Base-by-base conservation (phyloP, 2,888 invertebrate genomes). In the Lasiommata megera region DNA sequence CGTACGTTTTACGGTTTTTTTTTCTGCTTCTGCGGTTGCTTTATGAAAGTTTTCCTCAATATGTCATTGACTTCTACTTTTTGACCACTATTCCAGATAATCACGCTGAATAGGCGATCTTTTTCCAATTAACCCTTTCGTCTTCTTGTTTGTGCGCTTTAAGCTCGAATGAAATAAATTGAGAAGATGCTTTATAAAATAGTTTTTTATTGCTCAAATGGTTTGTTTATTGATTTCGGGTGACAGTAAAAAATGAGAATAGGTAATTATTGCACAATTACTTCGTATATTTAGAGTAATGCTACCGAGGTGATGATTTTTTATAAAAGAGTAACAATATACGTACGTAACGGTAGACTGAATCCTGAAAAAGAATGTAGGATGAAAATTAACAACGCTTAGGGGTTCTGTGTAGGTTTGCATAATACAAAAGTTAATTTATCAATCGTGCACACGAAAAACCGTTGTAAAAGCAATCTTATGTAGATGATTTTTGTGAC, bases 11-110 rank as follows among this genome's bases (percentile, higher is more conserved):
- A 74, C 71, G 73, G 56, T 68, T 74, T 76, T 76, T 76, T 79
- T 76, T 76, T 78, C 79, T 77, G 31, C 73, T n/a, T n/a, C n/a
- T n/a, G n/a, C 69, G 69, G 63, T 62, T 66, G 68, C 70, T 66
- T 71, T 72, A 69, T 66, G 60, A 70, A 65, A 73, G 63, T 81
- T 84, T 82, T 84, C 85, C 85, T 84, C 79, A 82, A 83, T 80
- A 73, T 79, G 80, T 82, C 84, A 79, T 72, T 83, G 85, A 84
- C 84, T 72, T 71, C 53, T 65, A 69, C 71, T 67, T 65, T 68
- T 56, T 55, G 36, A 60, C 60, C 47, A 55, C 12, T 47, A 58
- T 58, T 65, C 63, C 64, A 67, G 59, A 60, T 37, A 54, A 61
- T 65, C 60, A 64, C 50, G 62, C 44, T 60, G 58, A 63, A 61